A percentile compares a stretch with the other conserved stretches of the same genome.
Evolutionary conservation across 2,888 invertebrate genomes (phyloP).

Genomic region (Melinaea menophilus): DNA sequence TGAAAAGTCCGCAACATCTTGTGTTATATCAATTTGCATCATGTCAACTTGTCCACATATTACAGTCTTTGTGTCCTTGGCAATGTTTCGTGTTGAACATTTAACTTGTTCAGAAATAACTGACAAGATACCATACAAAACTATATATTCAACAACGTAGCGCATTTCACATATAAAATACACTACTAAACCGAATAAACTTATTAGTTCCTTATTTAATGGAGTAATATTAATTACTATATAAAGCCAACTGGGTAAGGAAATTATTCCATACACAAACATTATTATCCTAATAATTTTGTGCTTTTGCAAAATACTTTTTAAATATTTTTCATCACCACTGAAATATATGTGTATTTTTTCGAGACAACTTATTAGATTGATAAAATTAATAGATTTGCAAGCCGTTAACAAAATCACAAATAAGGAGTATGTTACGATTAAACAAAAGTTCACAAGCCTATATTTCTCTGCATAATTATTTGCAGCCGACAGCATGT

Average conservation of each 20-base stretch:
- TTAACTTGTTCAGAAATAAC: slow-evolving; percentile 40
- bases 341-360: not conserved
- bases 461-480: too few relatives aligned
- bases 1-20: slow-evolving; percentile 11
- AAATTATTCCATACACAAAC: not conserved
- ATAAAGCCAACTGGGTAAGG: not conserved
- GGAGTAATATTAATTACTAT: not conserved
- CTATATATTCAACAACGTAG: slow-evolving; percentile 34
- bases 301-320: not conserved
- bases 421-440: not conserved
- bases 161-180: slow-evolving; percentile 9
- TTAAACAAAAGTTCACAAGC: too few relatives aligned
- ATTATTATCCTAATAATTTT: not conserved
- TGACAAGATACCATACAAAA: slow-evolving; percentile 34
- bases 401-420: not conserved
- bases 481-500: too few relatives aligned
- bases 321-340: not conserved
- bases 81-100: slow-evolving; percentile 32
- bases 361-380: not conserved
- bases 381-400: not conserved
- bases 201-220: not conserved
- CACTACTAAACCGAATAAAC: not conserved
- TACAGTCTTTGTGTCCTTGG: slow-evolving; percentile 2
- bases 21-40: not conserved
- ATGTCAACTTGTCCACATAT: slow-evolving; percentile 14